phyloP scores from a whole-genome alignment of 2,113 vertebrate genomes.

The Elaphurus davidianus region DNA sequence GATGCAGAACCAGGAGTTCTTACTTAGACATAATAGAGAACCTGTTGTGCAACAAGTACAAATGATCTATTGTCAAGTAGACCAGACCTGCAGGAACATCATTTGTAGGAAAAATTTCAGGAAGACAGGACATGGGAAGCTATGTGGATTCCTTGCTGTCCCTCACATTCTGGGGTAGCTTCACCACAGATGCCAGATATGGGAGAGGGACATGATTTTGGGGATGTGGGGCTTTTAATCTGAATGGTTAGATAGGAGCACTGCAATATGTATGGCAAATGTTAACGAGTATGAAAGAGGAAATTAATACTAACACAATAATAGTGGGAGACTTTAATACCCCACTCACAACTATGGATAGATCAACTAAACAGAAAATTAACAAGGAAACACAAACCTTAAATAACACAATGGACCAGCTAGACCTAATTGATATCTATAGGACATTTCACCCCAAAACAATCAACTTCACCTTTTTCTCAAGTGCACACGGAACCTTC shows the following conservation, averaged over 20 bases:
- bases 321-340: no score
- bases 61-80: background rate
- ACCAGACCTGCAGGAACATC: background rate
- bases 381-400: no score
- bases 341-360: no score
- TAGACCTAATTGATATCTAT: no score
- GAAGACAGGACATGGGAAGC: background rate
- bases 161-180: background rate
- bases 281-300: no score
- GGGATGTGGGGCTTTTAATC: background rate
- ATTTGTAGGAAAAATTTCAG: background rate
- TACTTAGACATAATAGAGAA: background rate
- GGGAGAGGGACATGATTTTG: background rate
- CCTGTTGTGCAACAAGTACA: background rate
- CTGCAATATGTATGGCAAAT: no score
- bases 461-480: no score
- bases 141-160: background rate
- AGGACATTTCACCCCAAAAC: no score
- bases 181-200: background rate
- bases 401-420: no score
- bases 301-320: no score
- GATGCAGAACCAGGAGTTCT: background rate
- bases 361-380: no score
- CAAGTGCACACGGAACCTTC: no score
- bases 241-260: background rate